Evolutionary conservation across 2,797 vertebrate genomes (phyloP).

Genomic region (Melanotaenia trifasciata): DNA sequence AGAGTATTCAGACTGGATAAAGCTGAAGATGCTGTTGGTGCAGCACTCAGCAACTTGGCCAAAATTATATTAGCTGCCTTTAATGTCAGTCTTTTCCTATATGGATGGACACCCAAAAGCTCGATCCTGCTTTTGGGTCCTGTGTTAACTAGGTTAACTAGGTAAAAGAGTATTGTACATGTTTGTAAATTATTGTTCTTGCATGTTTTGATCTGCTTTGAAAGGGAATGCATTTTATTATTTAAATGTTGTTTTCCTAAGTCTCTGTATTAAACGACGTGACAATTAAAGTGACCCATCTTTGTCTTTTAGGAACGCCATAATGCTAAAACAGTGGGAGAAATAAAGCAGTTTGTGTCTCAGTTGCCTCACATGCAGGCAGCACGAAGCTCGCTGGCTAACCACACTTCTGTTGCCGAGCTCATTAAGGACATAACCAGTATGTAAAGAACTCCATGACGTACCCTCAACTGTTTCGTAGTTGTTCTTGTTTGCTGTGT

Average conservation of each 20-base stretch:
- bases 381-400: constrained; percentile 93
- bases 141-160: neutral
- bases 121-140: no score
- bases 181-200: neutral
- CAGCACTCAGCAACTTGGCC: constrained; percentile 97
- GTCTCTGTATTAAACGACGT: neutral
- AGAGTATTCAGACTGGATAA: neutral
- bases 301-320: constrained; percentile 89
- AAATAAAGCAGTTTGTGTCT: constrained; percentile 99
- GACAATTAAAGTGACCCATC: neutral
- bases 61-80: constrained; percentile 98
- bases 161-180: neutral
- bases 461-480: no score
- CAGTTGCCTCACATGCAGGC: constrained; percentile 99
- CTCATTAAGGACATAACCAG: constrained; percentile 98
- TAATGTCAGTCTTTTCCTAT: constrained; percentile 83
- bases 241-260: constrained; percentile 1
- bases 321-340: constrained; percentile 96
- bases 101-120: no score
- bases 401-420: constrained; percentile 97
- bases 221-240: neutral
- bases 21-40: constrained; percentile 83
- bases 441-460: constrained; percentile 70
- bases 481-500: neutral
- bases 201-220: neutral